These are phyloP conservation scores for Heliangelus exortis DNA, from an alignment of 2,797 vertebrate species.

Conservation along the genomic window DNA sequence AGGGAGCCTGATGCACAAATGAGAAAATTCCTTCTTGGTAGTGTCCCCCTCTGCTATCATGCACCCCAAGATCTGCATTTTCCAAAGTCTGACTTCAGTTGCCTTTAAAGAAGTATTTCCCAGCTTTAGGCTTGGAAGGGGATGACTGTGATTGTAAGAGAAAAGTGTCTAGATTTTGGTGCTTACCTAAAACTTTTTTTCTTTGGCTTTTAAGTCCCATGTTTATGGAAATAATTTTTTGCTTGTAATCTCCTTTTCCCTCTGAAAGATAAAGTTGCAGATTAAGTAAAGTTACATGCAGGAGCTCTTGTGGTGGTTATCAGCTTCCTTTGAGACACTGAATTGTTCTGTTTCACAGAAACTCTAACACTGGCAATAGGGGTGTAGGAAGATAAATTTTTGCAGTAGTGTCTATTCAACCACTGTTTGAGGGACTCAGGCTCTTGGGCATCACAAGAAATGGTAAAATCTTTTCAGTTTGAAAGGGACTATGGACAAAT, in stretches of 20 bases:
- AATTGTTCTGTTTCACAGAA: slow-evolving; percentile 44
- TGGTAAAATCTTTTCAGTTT: not conserved
- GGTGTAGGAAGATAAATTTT: not conserved
- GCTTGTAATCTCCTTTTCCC: not conserved
- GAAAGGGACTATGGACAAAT: not conserved
- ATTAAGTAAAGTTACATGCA: slow-evolving; percentile 5
- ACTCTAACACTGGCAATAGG: not conserved
- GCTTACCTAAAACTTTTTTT: not conserved
- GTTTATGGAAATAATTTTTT: slow-evolving; percentile 35
- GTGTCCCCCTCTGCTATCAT: fast-evolving
- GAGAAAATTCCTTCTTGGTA: not conserved
- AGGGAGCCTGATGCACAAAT: not conserved
- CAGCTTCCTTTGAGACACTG: slow-evolving; percentile 22
- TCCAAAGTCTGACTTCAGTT: not conserved
- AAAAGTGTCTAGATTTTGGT: not conserved
- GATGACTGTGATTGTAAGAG: not conserved
- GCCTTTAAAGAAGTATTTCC: not conserved
- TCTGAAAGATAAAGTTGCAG: not conserved
- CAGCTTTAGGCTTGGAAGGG: not conserved
- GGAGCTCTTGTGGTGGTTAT: slow-evolving; percentile 14
- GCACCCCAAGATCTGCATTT: not conserved
- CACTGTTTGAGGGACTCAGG: not conserved
- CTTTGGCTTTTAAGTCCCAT: not conserved
- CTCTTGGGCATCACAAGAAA: not conserved
- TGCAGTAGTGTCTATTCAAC: not conserved